Conservation (phyloP, 92 coral and sea anemone species). For the Blastomussa wellsi region DNA sequence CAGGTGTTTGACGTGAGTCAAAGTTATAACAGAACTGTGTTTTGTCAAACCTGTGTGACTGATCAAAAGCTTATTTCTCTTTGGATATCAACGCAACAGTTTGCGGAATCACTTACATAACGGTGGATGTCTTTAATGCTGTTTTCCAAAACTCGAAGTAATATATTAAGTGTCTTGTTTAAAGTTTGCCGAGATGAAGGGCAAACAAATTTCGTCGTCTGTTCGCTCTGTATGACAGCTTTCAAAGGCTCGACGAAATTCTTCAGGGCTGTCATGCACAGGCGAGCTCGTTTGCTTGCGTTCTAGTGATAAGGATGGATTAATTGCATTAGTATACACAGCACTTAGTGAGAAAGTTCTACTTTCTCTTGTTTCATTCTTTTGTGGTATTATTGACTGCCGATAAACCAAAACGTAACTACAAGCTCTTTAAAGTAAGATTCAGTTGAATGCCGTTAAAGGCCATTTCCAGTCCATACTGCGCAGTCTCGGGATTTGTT, state of each 20-base stretch:
- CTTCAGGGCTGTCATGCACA: conserved; percentile 36
- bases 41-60: not conserved
- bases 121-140: not conserved
- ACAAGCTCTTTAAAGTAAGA: no score
- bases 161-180: conserved; percentile 7
- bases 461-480: no score
- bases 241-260: conserved; percentile 40
- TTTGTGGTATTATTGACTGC: not conserved
- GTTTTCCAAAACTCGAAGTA: not conserved
- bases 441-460: no score
- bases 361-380: not conserved
- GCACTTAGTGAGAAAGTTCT: not conserved
- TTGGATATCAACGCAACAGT: not conserved
- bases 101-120: conserved; percentile 2
- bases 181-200: not conserved
- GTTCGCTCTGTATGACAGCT: conserved; percentile 24
- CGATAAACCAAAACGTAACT: not conserved
- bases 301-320: not conserved
- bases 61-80: not conserved
- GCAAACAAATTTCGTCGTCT: not conserved
- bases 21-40: no score
- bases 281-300: not conserved
- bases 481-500: no score
- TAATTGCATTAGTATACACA: not conserved
- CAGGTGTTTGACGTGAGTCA: no score